Base-by-base conservation (phyloP, 1,140 invertebrate species). In the Bombus difficillimus region DNA sequence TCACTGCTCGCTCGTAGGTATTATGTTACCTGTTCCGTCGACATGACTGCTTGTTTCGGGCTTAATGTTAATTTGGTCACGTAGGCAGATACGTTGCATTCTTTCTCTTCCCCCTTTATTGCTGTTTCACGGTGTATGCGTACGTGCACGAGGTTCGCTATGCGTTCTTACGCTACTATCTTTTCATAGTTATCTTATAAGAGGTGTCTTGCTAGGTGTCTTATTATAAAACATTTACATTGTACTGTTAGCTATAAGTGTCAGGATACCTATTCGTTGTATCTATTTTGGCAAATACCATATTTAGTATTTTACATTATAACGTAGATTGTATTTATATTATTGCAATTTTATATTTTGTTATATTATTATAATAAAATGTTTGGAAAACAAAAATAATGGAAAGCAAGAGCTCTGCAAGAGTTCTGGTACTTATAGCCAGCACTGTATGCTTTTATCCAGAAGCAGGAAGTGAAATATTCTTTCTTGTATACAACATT, bases 61-160 rank as follows among this genome's bases (percentile, higher is more conserved):
- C 8, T 78, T 68, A 68, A 69, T 78, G 62, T 66, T 78, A 83
- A 78, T 78, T 69, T 39, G 22, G 37, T 83, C 74, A 78, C 75
- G 82, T 53, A 64, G 39, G 18, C 25, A 47, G 47, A 77, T 68
- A 59, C 74, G 25, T n/a, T 68, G n/a, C 74, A 69, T 78, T 83
- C 74, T 39, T 69, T 53, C 62, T 57, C 64, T 47, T 41, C 71
- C 22, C 37, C 13, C 13, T 69, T 82, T 82, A 78, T 66, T 57
- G 34, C 53, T 6, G n/a, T 32, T 81, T n/a, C 32, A 34, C 53
- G 25, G 37, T 62, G n/a, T 59, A 68, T 13, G 25, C 18, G 68
- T 81, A 59, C 37, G 69, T 59, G 47, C 47, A 81, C 25, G 12
- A 62, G 34, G 47, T 41, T 59, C n/a, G 22, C 39, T 66, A 41